Conservation (phyloP, 2,888 invertebrate genomes). For the Chydorus sphaericus region DNA sequence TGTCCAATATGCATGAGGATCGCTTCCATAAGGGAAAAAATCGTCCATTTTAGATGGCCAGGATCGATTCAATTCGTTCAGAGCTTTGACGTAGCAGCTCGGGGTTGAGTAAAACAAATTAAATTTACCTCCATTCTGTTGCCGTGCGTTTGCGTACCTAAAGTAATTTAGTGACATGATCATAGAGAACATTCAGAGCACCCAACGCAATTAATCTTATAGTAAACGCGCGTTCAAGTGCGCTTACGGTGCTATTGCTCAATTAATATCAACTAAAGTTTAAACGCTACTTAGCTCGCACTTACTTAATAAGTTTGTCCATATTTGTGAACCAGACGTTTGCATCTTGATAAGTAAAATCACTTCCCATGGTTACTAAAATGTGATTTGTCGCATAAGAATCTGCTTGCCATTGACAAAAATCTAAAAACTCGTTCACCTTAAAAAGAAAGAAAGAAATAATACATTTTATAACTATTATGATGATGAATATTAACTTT, state of each 20-base stretch:
- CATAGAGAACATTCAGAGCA: too few species aligned
- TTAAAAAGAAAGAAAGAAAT: neutral
- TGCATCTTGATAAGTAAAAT: conserved; percentile 66
- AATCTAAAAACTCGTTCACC: conserved; percentile 15
- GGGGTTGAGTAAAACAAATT: conserved; percentile 62
- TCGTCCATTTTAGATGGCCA: conserved; percentile 66
- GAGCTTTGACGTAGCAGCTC: conserved; percentile 64
- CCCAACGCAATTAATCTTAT: too few species aligned
- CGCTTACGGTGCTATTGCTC: too few species aligned
- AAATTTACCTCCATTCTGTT: conserved; percentile 10
- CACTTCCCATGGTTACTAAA: conserved; percentile 83
- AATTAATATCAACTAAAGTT: neutral
- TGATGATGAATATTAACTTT: neutral
- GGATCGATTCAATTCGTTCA: conserved; percentile 49
- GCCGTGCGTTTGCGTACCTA: conserved; percentile 17
- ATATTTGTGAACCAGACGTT: conserved; percentile 62
- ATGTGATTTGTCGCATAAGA: conserved; percentile 48
- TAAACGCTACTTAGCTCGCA: neutral
- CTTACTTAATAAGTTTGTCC: conserved; percentile 74
- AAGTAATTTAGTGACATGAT: too few species aligned
- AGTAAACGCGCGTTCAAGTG: too few species aligned
- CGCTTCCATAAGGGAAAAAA: conserved; percentile 82
- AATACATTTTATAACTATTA: neutral
- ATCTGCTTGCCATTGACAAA: conserved; percentile 25
- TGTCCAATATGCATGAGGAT: conserved; percentile 79